Base-by-base conservation (phyloP, 2,888 invertebrate genomes). In the Scaptomyza cyrtandrae region DNA sequence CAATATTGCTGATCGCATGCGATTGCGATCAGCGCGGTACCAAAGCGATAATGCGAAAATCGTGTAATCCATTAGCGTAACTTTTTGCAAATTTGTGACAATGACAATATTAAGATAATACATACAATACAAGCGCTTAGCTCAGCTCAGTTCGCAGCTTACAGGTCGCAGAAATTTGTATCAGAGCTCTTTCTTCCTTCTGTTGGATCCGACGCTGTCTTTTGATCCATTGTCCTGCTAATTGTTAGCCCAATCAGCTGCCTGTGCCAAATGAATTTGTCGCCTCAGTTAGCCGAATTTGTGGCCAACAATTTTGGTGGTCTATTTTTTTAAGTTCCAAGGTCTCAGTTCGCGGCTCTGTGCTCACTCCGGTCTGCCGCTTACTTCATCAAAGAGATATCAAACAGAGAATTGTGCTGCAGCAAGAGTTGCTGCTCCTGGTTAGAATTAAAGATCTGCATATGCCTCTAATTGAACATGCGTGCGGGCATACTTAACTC, bases 41-140 rank as follows among this genome's bases (percentile, higher is more conserved):
- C 91, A 91, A 91, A 91, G 91, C 91, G 92, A 92, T 92, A 92
- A 92, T 92, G 92, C 92, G 88, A 92, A 92, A 92, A 89, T 91
- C 92, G 90, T 92, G 92, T 92, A 91, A 92, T 92, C 92, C 92
- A 92, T 92, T 92, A 92, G 91, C 91, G 91, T 90, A 88, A 90
- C 90, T 90, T 89, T 91, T 80, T 90, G 91, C 90, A 90, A 91
- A 91, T 91, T 89, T 92, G 92, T 92, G 92, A 92, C 92, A 92
- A 92, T 91, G 92, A 92, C 92, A 92, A 92, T 91, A 91, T 91
- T 91, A 90, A 91, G 92, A 92, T 91, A 91, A 91, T 90, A 90
- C 80, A 72, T 48, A 77, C 73, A 24, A 69, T 50, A 48, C 71
- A 63, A 63, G 60, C 64, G 52, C 60, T 63, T 44, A 24, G 24